phyloP scores from a whole-genome alignment of 1,140 invertebrate genomes.

The Drosophila ogumai region DNA sequence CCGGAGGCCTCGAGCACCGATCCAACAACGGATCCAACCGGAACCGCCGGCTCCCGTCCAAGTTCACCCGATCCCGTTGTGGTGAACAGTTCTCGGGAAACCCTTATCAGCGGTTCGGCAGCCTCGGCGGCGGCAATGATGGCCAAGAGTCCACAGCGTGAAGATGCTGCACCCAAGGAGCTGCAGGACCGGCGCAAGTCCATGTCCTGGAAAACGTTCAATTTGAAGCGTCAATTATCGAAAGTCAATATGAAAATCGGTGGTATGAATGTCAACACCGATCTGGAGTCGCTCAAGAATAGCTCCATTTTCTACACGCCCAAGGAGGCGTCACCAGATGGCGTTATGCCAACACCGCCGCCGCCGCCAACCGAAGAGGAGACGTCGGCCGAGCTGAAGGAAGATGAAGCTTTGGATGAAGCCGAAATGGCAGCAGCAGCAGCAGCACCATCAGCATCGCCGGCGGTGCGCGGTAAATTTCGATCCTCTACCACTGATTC shows the following conservation, averaged over 20 bases:
- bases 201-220: constrained; percentile 89
- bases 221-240: constrained; percentile 91
- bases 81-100: constrained; percentile 61
- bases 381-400: constrained; percentile 50
- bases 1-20: constrained; percentile 59
- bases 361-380: constrained; percentile 24
- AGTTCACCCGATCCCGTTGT: constrained; percentile 62
- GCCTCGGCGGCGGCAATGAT: constrained; percentile 42
- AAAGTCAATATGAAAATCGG: constrained; percentile 91
- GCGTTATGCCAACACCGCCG: constrained; percentile 20
- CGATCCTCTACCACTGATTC: constrained; percentile 52
- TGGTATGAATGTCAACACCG: constrained; percentile 86
- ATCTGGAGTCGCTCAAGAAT: constrained; percentile 84
- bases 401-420: constrained; percentile 57
- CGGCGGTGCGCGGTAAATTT: constrained; percentile 38
- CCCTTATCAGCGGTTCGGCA: constrained; percentile 40
- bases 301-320: constrained; percentile 85
- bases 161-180: constrained; percentile 69
- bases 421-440: constrained; percentile 1
- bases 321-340: constrained; percentile 84
- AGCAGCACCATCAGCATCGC: constrained; percentile 5
- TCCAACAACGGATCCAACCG: constrained; percentile 9
- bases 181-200: constrained; percentile 86
- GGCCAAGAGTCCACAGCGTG: constrained; percentile 72
- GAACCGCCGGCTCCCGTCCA: constrained; percentile 49